These are phyloP conservation scores for Sphenodon punctatus DNA, from an alignment of 2,797 vertebrate species.

Conservation along the genomic window DNA sequence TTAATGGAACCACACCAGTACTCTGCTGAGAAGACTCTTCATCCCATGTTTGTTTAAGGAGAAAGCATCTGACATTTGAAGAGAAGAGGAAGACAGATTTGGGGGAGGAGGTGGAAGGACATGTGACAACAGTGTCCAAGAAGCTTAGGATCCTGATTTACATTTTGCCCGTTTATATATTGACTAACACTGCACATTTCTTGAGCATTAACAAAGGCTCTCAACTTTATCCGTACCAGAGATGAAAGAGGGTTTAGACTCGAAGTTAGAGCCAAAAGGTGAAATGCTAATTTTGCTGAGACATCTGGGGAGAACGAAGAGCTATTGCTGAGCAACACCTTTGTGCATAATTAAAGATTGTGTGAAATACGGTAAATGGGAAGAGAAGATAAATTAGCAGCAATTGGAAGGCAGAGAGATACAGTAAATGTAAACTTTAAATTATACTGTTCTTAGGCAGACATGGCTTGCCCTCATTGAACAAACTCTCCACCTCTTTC, in stretches of 20 bases:
- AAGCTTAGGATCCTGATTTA: not conserved
- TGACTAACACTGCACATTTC: not conserved
- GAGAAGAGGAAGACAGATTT: not conserved
- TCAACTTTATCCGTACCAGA: not conserved
- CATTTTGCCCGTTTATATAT: not conserved
- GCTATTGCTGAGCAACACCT: not conserved
- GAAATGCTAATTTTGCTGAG: not conserved
- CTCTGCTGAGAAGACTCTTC: too few species aligned
- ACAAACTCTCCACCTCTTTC: constrained; percentile 29
- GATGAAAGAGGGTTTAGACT: not conserved
- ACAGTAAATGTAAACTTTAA: not conserved
- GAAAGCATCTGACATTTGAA: not conserved
- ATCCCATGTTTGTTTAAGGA: too few species aligned
- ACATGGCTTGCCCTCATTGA: not conserved
- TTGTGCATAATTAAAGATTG: not conserved
- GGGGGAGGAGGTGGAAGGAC: not conserved
- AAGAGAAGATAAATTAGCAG: not conserved
- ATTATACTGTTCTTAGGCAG: not conserved
- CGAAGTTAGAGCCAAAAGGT: not conserved
- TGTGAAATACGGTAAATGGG: not conserved
- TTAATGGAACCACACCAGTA: too few species aligned
- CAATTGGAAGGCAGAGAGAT: not conserved
- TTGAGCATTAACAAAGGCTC: not conserved
- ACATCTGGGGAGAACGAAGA: not conserved
- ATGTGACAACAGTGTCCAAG: not conserved